Conservation (phyloP, 1,140 invertebrate genomes). For the Sitobion miscanthi region DNA sequence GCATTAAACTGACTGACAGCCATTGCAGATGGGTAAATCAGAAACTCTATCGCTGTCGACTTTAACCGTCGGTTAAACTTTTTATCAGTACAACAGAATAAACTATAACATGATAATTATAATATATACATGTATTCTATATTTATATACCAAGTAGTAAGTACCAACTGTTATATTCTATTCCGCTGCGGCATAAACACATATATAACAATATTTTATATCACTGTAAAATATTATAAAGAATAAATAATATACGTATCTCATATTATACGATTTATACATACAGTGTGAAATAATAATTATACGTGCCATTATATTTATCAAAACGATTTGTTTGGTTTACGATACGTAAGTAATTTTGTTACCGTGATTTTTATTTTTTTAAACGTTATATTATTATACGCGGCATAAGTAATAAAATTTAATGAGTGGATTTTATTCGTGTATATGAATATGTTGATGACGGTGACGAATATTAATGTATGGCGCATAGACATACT, state of each 20-base stretch:
- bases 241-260: neutral
- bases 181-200: neutral
- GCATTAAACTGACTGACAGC: neutral
- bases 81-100: neutral
- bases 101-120: neutral
- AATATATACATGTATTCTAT: neutral
- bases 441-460: neutral
- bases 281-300: neutral
- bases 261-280: neutral
- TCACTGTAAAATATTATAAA: neutral
- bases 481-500: neutral
- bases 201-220: neutral
- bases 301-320: neutral
- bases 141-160: neutral
- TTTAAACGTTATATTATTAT: neutral
- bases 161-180: neutral
- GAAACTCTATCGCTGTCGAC: neutral
- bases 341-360: neutral
- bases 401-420: neutral
- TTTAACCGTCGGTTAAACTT: neutral
- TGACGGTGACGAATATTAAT: neutral
- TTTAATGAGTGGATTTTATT: conserved; percentile 5
- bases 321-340: neutral
- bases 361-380: neutral
- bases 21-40: neutral